phyloP scores from a whole-genome alignment of 2,888 invertebrate genomes.

The Scaptomyza polygonia region DNA sequence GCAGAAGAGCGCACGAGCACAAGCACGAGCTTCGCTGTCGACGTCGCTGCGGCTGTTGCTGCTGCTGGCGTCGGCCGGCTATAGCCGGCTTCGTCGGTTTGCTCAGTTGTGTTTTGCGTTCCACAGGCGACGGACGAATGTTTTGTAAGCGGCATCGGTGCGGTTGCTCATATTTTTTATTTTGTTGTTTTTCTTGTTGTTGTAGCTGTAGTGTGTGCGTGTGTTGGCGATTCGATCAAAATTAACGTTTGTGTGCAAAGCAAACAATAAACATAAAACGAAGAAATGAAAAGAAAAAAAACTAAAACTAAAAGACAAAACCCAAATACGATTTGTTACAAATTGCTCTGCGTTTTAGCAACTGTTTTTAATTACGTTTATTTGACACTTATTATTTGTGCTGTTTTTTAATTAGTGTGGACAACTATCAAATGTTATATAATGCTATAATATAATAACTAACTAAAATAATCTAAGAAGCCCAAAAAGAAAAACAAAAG shows the following conservation, averaged over 20 bases:
- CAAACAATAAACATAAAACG: slow-evolving; percentile 43
- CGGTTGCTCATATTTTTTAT: slow-evolving; percentile 47
- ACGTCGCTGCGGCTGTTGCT: slow-evolving; percentile 21
- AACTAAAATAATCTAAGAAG: slow-evolving; percentile 34
- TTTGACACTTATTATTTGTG: slow-evolving; percentile 20
- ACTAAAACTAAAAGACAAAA: slow-evolving; percentile 42
- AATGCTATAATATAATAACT: slow-evolving; percentile 44
- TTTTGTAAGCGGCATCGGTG: slow-evolving; percentile 60
- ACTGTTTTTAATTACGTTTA: slow-evolving; percentile 21
- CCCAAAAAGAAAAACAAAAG: slow-evolving; percentile 24
- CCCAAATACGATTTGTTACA: slow-evolving; percentile 38
- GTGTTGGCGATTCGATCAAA: slow-evolving; percentile 50
- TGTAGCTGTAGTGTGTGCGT: slow-evolving; percentile 41
- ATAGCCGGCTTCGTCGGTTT: slow-evolving; percentile 46
- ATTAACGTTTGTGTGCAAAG: slow-evolving; percentile 64
- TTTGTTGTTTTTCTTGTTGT: slow-evolving; percentile 43
- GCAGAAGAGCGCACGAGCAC: slow-evolving; percentile 34
- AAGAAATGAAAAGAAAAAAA: slow-evolving; percentile 17
- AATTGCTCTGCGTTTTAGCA: slow-evolving; percentile 23
- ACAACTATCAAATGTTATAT: slow-evolving; percentile 43
- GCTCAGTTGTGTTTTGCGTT: slow-evolving; percentile 63
- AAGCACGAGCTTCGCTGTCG: slow-evolving; percentile 49
- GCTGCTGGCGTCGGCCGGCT: slow-evolving; percentile 30
- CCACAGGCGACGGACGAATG: slow-evolving; percentile 64
- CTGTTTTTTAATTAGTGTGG: slow-evolving; percentile 29